Evolutionary conservation across 1,140 invertebrate genomes (phyloP), one percentile per base, ranked within the genome.

Genomic region (Plutomurus gul): DNA sequence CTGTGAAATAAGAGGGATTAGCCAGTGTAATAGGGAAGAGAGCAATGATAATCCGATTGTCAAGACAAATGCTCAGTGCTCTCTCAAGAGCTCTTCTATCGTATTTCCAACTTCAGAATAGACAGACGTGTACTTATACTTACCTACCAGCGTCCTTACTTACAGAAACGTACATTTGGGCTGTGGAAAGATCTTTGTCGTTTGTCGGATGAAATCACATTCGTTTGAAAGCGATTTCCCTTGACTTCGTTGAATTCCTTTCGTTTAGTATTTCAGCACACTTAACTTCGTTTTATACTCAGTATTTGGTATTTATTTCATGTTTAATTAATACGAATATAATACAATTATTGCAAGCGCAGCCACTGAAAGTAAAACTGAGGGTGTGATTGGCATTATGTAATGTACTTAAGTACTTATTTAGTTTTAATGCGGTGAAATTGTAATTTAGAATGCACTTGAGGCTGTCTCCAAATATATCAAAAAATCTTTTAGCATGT

Each of bases 21-120:
- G 70, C 70, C 40, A 20, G 70, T 72, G 70, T 72, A 72, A 72
- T 72, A 72, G 70, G 70, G 70, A 72, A 72, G 36, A 72, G 70
- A 72, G 70, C 36, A 72, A 72, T 72, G 70, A 72, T 72, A 72
- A 72, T 72, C 70, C 70, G 70, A 72, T 72, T 72, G 70, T 72
- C 70, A 72, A 72, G 70, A 72, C 70, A 72, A 72, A 72, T 72
- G 70, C 70, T 43, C 37, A 72, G 18, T 72, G 18, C 36, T 72
- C 70, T 72, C 36, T 72, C 70, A 65, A 65, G 56, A 65, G 56
- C n/a, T n/a, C n/a, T 33, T 33, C 27, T n/a, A 65, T 51, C 47
- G 47, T 51, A n/a, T 51, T 47, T 51, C 47, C 25, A 18, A 22
- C 20, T 51, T 22, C 47, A 18, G 20, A 51, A n/a, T n/a, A n/a